Percentiles rank a stretch among this genome's conserved stretches.
Evolutionary conservation across 2,113 vertebrate genomes (phyloP).

Genomic region (Dendrocopos noguchii): DNA sequence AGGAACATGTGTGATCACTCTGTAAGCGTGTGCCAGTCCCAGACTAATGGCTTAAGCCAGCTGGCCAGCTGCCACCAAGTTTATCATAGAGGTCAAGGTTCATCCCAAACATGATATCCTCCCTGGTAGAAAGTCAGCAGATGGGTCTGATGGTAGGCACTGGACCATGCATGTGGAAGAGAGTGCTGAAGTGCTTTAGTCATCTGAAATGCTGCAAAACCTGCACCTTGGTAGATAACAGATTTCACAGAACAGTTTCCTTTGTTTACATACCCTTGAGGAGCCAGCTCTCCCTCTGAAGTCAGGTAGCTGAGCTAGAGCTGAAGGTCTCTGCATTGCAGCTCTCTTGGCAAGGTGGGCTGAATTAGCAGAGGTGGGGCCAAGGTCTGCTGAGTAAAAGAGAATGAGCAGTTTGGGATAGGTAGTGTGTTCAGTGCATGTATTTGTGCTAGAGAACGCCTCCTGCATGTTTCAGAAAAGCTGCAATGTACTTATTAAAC

Average conservation of each 20-base stretch:
- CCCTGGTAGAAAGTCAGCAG: neutral
- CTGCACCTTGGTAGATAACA: neutral
- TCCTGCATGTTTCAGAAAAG: neutral
- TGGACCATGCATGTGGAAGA: neutral
- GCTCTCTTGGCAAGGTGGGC: neutral
- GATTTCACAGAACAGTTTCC: neutral
- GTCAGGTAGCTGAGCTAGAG: neutral
- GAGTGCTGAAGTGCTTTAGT: neutral
- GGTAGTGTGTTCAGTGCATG: neutral
- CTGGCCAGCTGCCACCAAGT: neutral
- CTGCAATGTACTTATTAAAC: neutral
- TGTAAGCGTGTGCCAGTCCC: neutral
- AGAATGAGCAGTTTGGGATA: neutral
- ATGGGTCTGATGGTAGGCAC: neutral
- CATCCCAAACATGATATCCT: neutral
- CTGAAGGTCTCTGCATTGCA: neutral
- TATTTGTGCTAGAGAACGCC: neutral
- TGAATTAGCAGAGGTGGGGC: accelerated
- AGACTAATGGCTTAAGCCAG: neutral
- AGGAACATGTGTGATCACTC: neutral
- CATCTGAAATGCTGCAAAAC: neutral
- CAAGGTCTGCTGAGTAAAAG: neutral
- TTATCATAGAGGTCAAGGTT: neutral
- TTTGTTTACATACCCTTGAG: accelerated
- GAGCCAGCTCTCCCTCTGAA: neutral